Base-by-base conservation (phyloP, 2,113 vertebrate species). In the Syrmaticus mikado region DNA sequence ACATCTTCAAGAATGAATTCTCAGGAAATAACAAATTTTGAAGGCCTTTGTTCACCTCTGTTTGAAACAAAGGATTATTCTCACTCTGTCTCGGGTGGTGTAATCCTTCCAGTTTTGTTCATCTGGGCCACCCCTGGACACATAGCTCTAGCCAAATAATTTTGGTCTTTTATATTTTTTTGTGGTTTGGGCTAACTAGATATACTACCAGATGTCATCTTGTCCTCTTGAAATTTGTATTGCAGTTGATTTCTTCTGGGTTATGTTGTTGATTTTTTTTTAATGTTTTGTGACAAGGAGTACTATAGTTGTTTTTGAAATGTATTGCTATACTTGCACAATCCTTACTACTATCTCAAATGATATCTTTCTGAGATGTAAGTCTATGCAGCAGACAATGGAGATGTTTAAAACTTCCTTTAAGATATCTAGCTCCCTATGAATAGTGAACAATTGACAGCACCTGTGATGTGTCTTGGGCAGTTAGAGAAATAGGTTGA, bases 1-100 rank as follows among this genome's bases (percentile, higher is more conserved):
- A 43, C 14, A 24, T 36, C 60, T 78, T 83, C 60, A 52, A 27
- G 55, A 83, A 58, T 64, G n/a, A 70, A 55, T 79, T 52, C 36
- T 82, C 40, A 36, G 24, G 61, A 83, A 64, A 52, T 41, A 25
- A 25, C 0, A 80, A 83, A 74, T 48, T 79, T 68, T 20, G 21
- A 70, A 53, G 34, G 41, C 83, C 68, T 79, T 36, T 48, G 45
- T 41, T 74, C 28, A 21, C 36, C 46, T 64, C 17, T 16, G 10
- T 83, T 73, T 82, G 55, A 87, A 22, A 90, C 82, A 87, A 79
- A 79, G 67, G 78, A 62, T 74, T 77, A 53, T 82, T 82, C 76
- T 70, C 55, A 12, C 9, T 24, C 20, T 50, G 53, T n/a, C 55
- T 83, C 61, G 50, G 36, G 55, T 79, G 27, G 52, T 74, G 38